phyloP scores from a whole-genome alignment of 2,797 vertebrate genomes.

The Brachymystax lenok region DNA sequence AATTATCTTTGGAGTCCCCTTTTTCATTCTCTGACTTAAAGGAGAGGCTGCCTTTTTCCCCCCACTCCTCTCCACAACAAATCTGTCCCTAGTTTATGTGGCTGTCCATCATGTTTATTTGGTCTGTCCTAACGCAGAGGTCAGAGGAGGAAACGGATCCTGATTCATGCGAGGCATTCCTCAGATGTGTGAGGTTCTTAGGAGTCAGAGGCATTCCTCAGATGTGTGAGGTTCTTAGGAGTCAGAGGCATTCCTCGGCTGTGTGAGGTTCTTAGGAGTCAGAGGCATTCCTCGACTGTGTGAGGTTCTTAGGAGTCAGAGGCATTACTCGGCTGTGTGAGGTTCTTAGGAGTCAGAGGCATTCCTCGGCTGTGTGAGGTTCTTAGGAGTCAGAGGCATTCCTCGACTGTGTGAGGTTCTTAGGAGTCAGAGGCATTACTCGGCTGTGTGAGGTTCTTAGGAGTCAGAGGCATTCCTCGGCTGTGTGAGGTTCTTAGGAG shows the following conservation, averaged over 20 bases:
- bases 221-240: no score
- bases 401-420: not conserved
- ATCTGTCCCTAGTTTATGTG: slow-evolving; percentile 56
- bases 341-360: slow-evolving; percentile 27
- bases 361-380: not conserved
- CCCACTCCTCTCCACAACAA: slow-evolving; percentile 44
- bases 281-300: not conserved
- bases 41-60: slow-evolving; percentile 5
- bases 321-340: not conserved
- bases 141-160: slow-evolving; percentile 70
- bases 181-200: slow-evolving; percentile 68
- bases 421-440: slow-evolving; percentile 33
- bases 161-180: slow-evolving; percentile 63
- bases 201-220: slow-evolving; percentile 31
- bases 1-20: slow-evolving; percentile 22
- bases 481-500: not conserved
- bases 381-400: slow-evolving; percentile 32
- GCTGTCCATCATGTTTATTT: slow-evolving; percentile 75
- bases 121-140: slow-evolving; percentile 58
- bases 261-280: slow-evolving; percentile 22
- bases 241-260: slow-evolving; percentile 27
- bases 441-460: no score
- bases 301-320: slow-evolving; percentile 26
- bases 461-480: slow-evolving; percentile 30
- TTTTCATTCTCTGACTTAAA: slow-evolving; percentile 14